Evolutionary conservation across 2,797 vertebrate species (phyloP), one percentile per base, ranked within the genome.

Genomic region (Uromys caudimaculatus): DNA sequence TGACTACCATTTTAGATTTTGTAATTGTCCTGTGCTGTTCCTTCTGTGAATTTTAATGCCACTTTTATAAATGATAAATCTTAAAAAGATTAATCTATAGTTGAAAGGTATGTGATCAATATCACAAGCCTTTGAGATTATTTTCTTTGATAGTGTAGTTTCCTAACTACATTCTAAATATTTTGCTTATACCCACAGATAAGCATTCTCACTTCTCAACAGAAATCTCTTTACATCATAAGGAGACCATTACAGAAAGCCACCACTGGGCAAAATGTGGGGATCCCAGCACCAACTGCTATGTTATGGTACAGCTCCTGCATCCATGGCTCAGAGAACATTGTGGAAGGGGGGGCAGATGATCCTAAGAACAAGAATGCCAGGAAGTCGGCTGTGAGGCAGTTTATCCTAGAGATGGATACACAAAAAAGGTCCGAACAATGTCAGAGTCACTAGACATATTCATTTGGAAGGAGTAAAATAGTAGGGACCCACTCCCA

Each of bases 1-100:
- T 91, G n/a, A 44, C 87, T 0, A 67, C 44, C 86, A 94, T 58
- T 95, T 94, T 81, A 47, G 79, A 93, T 91, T 93, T 95, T 91
- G 10, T 35, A 92, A 50, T 88, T 85, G 13, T 78, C 86, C 27
- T 95, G 9, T 84, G 32, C 3, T 19, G 75, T 93, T 44, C 4
- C 27, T 73, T 93, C 90, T 93, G 27, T 81, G 50, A n/a, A 87
- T 81, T 94, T n/a, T 62, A 23, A 54, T 93, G 27, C 16, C 10
- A 24, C 75, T 91, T 84, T 75, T 77, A 47, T 27, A 56, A 77
- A 19, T 17, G 95, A 91, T 6, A 23, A 87, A 95, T 85, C 4
- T 75, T 60, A 16, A 95, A 82, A 92, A 35, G 24, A 50, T 38
- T 56, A 67, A 89, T 73, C 35, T 77, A 16, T 84, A 58, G 5